Evolutionary conservation across 2,797 vertebrate species (phyloP).

Genomic region (Okamejei kenojei): DNA sequence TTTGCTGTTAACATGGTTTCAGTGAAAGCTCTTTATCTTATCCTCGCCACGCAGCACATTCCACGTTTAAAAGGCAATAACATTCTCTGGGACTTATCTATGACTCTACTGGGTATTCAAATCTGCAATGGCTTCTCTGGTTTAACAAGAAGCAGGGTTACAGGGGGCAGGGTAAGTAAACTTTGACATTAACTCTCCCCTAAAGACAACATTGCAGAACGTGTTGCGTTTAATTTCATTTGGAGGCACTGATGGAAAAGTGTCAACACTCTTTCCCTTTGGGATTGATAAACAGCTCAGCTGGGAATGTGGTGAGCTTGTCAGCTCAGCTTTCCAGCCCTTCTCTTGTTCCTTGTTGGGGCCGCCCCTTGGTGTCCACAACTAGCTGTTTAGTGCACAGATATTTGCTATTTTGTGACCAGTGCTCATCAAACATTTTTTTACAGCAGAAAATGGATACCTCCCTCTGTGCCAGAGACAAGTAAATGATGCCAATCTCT

Average conservation of each 20-base stretch:
- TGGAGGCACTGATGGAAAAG: constrained; percentile 32
- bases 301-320: constrained; percentile 66
- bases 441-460: constrained; percentile 67
- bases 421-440: constrained; percentile 51
- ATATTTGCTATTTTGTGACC: constrained; percentile 63
- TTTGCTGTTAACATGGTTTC: neutral
- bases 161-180: neutral
- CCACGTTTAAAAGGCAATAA: neutral
- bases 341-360: constrained; percentile 33
- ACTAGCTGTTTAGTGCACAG: constrained; percentile 47
- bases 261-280: constrained; percentile 38
- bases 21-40: neutral
- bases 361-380: constrained; percentile 25
- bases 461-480: constrained; percentile 48
- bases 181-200: constrained; percentile 22
- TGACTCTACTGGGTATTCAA: neutral
- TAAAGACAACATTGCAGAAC: constrained; percentile 13
- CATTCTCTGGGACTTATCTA: no score
- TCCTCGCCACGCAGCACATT: neutral
- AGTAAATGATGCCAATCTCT: constrained; percentile 41
- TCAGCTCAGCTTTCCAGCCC: constrained; percentile 49
- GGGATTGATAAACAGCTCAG: constrained; percentile 62
- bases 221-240: constrained; percentile 16
- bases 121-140: neutral
- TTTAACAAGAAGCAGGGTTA: no score